phyloP scores from a whole-genome alignment of 1,140 invertebrate species.

The Triops cancriformis region DNA sequence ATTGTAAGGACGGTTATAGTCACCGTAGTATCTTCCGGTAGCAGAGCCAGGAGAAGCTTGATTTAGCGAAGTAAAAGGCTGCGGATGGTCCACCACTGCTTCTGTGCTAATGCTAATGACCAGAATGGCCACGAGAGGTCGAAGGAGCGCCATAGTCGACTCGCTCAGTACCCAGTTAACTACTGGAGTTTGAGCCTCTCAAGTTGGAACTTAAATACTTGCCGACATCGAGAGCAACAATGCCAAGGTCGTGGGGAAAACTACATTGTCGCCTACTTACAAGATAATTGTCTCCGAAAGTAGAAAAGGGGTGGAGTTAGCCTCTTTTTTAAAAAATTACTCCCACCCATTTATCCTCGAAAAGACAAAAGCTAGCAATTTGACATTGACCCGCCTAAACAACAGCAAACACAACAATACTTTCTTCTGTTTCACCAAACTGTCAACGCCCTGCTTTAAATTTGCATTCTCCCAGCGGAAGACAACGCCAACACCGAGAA shows the following conservation, averaged over 20 bases:
- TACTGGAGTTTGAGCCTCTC: neutral
- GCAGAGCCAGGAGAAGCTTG: neutral
- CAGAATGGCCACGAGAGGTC: neutral
- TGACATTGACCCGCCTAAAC: conserved; percentile 12
- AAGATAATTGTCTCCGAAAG: neutral
- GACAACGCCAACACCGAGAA: neutral
- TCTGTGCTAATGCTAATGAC: neutral
- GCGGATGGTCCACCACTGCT: neutral
- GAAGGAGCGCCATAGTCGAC: neutral
- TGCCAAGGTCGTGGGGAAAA: neutral
- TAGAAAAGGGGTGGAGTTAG: neutral
- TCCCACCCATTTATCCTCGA: neutral
- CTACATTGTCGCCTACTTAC: conserved; percentile 9
- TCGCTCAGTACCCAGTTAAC: neutral
- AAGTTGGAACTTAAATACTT: neutral
- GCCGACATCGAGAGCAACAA: neutral
- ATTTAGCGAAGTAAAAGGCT: neutral
- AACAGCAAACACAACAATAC: neutral
- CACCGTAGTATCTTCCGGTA: neutral
- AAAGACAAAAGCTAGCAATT: neutral
- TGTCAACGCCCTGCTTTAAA: neutral
- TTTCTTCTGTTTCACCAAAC: neutral
- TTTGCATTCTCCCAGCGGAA: neutral
- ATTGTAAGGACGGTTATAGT: neutral
- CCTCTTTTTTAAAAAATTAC: neutral